These are phyloP conservation scores for Argopecten irradians DNA, from an alignment of 1,140 invertebrate species.

Conservation along the genomic window DNA sequence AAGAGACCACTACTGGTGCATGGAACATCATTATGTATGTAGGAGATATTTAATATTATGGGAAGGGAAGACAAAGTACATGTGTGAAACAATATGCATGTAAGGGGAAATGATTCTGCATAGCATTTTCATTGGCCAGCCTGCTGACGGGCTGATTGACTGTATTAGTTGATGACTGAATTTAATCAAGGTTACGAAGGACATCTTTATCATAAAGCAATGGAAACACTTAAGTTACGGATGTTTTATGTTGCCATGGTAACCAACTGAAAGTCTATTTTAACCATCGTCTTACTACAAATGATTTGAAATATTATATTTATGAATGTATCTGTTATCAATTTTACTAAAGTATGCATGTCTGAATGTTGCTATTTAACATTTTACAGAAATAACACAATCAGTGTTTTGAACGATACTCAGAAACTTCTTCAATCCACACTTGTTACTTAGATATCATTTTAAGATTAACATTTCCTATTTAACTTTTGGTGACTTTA, in stretches of 20 bases:
- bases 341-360: slow-evolving; percentile 18
- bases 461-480: background rate
- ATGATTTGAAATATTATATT: slow-evolving; percentile 19
- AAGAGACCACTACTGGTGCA: background rate
- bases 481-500: background rate
- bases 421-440: background rate
- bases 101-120: background rate
- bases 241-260: slow-evolving; percentile 12
- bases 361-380: background rate
- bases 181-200: background rate
- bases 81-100: background rate
- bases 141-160: background rate
- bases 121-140: background rate
- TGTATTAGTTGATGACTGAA: background rate
- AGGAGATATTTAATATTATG: background rate
- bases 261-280: background rate
- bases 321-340: slow-evolving; percentile 2
- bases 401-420: background rate
- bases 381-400: background rate
- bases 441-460: background rate
- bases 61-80: background rate
- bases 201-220: background rate
- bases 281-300: background rate
- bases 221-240: background rate
- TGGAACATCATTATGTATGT: background rate